phyloP scores from a whole-genome alignment of 2,113 vertebrate species.

The Lepisosteus osseus region DNA sequence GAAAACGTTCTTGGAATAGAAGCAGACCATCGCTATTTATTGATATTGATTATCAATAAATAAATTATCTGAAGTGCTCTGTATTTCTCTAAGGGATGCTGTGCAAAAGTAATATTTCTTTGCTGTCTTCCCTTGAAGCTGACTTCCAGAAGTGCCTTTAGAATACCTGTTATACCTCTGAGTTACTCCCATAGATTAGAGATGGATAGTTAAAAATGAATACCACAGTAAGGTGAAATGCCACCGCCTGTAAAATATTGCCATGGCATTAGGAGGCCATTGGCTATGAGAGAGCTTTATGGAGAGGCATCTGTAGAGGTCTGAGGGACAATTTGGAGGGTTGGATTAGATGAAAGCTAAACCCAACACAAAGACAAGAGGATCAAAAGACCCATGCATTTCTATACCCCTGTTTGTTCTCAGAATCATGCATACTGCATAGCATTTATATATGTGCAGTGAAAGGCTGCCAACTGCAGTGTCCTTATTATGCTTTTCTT shows the following conservation, averaged over 20 bases:
- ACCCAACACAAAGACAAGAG: slow-evolving; percentile 59
- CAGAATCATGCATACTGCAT: slow-evolving; percentile 68
- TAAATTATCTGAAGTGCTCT: neutral
- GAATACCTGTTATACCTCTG: neutral
- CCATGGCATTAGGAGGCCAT: neutral
- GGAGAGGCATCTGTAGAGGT: slow-evolving; percentile 36
- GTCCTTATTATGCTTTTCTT: slow-evolving; percentile 72
- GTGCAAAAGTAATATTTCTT: neutral
- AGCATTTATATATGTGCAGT: slow-evolving; percentile 65
- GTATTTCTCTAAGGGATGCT: neutral
- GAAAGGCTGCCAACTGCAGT: slow-evolving; percentile 56
- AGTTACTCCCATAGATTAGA: neutral
- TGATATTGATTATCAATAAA: neutral
- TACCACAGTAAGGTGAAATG: neutral
- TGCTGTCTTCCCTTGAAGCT: too few species aligned
- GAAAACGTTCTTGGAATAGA: too few species aligned
- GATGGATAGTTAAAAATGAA: neutral
- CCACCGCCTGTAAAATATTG: neutral
- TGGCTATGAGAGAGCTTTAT: slow-evolving; percentile 34
- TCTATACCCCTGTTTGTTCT: slow-evolving; percentile 61
- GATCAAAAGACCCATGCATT: slow-evolving; percentile 68
- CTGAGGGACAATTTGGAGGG: slow-evolving; percentile 64
- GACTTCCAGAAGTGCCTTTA: too few species aligned
- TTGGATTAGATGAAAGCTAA: slow-evolving; percentile 66
- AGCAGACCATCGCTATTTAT: too few species aligned